Base-by-base conservation (phyloP, 2,888 invertebrate genomes). In the Drosophila fulvimacula region DNA sequence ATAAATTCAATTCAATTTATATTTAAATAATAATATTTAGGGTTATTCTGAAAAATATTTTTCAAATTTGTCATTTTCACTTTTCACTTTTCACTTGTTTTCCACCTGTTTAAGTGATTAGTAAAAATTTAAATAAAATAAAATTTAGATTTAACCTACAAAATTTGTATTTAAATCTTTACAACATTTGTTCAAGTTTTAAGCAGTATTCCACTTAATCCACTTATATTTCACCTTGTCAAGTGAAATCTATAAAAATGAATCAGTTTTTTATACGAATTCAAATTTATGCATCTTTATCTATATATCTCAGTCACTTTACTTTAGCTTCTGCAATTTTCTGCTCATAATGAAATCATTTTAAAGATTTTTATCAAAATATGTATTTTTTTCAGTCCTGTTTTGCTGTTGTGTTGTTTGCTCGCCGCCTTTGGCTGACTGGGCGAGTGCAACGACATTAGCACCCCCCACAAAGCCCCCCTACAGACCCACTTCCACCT, bases 371-470 rank as follows among this genome's bases (percentile, higher is more conserved):
- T 74, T 62, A 73, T 79, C 75, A 52, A 11, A 27, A 11, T 10
- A 5, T 30, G 6, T 10, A 27, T 30, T 51, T 41, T 73, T 56
- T 59, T 62, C 7, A 66, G 75, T 68, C 48, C 69, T 57, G 49
- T 38, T 57, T 53, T 49, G 52, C 52, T 58, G 57, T 57, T 41
- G 57, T 17, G 55, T 75, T 58, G 66, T 59, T 68, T 56, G 30
- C 11, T 41, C 48, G 55, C 48, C 17, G 48, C 13, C 46, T 27
- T 48, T 48, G 69, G 75, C 34, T 63, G 39, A 44, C 61, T 58
- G 69, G 53, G 66, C 46, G 65, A 89, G 89, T 83, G 82, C 89
- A 86, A 89, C 87, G 82, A 82, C 82, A 83, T 74, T 77, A 65
- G 67, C 64, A 61, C 13, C 49, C 17, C 17, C 19, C 32, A 49